A percentile compares a stretch with the other conserved stretches of the same genome.
phyloP scores from a whole-genome alignment of 2,888 invertebrate genomes.

The Dolomedes plantarius region DNA sequence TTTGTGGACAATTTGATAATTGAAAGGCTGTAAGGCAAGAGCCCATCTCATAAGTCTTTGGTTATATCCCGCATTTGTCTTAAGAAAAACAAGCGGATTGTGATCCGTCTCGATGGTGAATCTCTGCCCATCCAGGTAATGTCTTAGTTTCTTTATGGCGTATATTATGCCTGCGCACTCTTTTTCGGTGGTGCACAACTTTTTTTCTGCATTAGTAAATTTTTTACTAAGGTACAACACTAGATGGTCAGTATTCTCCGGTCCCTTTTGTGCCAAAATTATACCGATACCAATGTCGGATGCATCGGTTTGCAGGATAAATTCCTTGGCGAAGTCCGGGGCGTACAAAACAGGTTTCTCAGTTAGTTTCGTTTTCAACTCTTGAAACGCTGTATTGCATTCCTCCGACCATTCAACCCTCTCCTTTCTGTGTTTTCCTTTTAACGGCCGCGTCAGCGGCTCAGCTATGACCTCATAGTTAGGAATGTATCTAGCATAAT shows the following conservation, averaged over 20 bases:
- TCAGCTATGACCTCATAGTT: neutral
- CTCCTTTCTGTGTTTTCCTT: slow-evolving; percentile 12
- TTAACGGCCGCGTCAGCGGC: neutral
- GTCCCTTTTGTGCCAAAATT: slow-evolving; percentile 2
- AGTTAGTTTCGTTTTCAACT: neutral
- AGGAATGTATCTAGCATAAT: slow-evolving; percentile 21
- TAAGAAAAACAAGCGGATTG: slow-evolving; percentile 15
- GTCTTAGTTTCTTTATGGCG: neutral
- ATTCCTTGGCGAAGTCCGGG: neutral
- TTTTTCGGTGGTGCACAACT: slow-evolving; percentile 14
- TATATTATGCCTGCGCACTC: slow-evolving; percentile 2
- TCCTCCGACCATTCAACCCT: neutral
- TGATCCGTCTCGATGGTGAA: slow-evolving; percentile 23
- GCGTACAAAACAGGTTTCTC: slow-evolving; percentile 14
- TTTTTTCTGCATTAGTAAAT: neutral
- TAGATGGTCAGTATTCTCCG: neutral
- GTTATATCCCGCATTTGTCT: neutral
- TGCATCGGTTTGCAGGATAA: slow-evolving; percentile 5
- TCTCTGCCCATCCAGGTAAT: slow-evolving; percentile 17
- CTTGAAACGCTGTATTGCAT: neutral
- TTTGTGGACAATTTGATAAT: neutral
- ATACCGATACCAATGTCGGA: neutral
- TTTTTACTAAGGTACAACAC: slow-evolving; percentile 3
- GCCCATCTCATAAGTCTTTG: slow-evolving; percentile 13
- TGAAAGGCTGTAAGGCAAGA: slow-evolving; percentile 5